Evolutionary conservation across 2,113 vertebrate species (phyloP).

Genomic region (Electrona antarctica): DNA sequence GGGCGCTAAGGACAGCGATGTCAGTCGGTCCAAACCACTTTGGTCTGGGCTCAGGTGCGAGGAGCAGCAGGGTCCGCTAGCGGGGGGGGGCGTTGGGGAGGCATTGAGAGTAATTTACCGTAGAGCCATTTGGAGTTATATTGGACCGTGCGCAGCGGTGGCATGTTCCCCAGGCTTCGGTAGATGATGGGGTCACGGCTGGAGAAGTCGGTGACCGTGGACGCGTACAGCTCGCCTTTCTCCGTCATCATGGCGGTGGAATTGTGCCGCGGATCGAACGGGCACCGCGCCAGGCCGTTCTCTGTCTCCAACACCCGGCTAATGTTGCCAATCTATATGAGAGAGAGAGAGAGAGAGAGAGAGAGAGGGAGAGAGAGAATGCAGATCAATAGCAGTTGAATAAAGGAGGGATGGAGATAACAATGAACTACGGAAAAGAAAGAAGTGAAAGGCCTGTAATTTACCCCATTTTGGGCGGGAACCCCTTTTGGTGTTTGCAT

Average conservation of each 20-base stretch:
- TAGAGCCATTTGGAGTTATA: conserved; percentile 99
- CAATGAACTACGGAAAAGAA: too few relatives aligned
- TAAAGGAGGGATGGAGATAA: too few relatives aligned
- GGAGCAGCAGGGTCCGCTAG: too few relatives aligned
- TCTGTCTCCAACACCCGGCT: conserved; percentile 88
- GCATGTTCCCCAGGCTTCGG: conserved; percentile 89
- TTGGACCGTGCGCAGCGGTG: conserved; percentile 91
- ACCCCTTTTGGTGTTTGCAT: too few relatives aligned
- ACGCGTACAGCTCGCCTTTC: conserved; percentile 92
- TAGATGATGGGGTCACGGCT: conserved; percentile 96
- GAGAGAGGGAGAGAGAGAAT: not conserved
- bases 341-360: not conserved
- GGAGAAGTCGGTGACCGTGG: conserved; percentile 94
- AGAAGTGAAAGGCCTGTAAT: too few relatives aligned
- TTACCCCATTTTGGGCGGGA: too few relatives aligned
- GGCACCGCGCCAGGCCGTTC: conserved; percentile 94
- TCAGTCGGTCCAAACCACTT: too few relatives aligned
- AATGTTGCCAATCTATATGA: conserved; percentile 83
- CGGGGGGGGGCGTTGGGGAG: too few relatives aligned
- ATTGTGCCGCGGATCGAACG: conserved; percentile 95
- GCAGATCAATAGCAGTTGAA: too few relatives aligned
- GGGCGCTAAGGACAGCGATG: too few relatives aligned
- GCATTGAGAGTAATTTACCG: conserved; percentile 72
- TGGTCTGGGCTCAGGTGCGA: too few relatives aligned
- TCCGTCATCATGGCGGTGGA: conserved; percentile 92